A percentile compares a stretch with the other conserved stretches of the same genome.
Evolutionary conservation across 2,797 vertebrate genomes (phyloP).

Genomic region (Cheirogaleus major): DNA sequence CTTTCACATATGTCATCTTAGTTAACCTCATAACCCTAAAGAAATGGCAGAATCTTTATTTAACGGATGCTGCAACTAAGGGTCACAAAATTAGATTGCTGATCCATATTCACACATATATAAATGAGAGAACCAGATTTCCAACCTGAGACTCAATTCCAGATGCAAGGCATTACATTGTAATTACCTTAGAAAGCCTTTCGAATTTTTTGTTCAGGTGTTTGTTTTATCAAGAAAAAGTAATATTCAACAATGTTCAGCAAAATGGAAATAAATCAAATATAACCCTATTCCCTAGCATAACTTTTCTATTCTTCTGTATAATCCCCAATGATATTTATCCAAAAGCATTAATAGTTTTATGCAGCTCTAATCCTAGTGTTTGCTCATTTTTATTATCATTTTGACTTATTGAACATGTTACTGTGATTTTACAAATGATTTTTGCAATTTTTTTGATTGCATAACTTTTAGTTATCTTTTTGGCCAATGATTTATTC

Average conservation of each 20-base stretch:
- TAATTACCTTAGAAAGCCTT: neutral
- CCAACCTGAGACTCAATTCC: neutral
- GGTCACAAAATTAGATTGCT: neutral
- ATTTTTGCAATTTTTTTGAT: neutral
- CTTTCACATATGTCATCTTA: conserved; percentile 3
- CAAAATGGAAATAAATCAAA: conserved; percentile 49
- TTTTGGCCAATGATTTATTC: neutral
- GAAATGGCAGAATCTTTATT: neutral
- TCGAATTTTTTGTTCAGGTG: neutral
- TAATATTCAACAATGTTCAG: conserved; percentile 26
- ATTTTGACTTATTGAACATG: neutral
- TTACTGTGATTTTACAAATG: neutral
- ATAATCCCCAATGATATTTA: neutral
- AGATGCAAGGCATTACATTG: neutral
- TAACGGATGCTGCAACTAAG: neutral
- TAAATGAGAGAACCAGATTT: neutral
- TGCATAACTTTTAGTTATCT: neutral
- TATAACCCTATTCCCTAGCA: neutral
- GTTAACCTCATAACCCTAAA: neutral
- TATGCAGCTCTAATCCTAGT: neutral
- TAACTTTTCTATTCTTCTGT: neutral
- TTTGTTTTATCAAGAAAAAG: neutral
- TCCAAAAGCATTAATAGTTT: neutral
- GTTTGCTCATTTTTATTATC: neutral
- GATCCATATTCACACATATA: neutral